Evolutionary conservation across 1,140 invertebrate species (phyloP), one percentile per base, ranked within the genome.

Genomic region (Eriosoma lanigerum): DNA sequence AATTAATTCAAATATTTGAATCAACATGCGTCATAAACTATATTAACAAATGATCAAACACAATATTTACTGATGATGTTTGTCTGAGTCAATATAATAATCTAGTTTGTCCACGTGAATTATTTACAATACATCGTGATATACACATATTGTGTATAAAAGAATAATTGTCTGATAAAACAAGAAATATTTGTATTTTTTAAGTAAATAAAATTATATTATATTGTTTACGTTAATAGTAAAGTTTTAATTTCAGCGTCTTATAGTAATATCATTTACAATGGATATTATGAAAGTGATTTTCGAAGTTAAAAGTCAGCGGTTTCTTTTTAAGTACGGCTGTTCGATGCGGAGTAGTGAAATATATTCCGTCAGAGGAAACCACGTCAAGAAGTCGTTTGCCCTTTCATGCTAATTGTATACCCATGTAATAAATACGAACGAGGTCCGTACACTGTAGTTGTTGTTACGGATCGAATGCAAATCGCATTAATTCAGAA

Each of bases 341-440:
- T 58, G 10, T 58, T 58, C 9, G 4, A 5, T n/a, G n/a, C n/a
- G n/a, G n/a, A n/a, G n/a, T n/a, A 1, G 3, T 26, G 15, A 58
- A 64, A 38, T 44, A 44, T 24, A 46, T 46, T n/a, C 46, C 32
- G 10, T 68, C 38, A n/a, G 13, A 17, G 19, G 46, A 68, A 68
- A 46, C 64, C n/a, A 0, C n/a, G n/a, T n/a, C 29, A 15, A 46
- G n/a, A 13, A 68, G 64, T 68, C 46, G 32, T 44, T 3, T 21
- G 38, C 64, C 38, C 46, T 68, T 68, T 68, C 64, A 68, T 68
- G 64, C 38, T 46, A 68, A 68, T 68, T 68, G 64, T 46, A 68
- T 24, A 12, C 12, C n/a, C 38, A 6, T 24, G 29, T 46, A 21
- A 44, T 13, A 8, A 17, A 6, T 29, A 62, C 24, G 13, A 21